Evolutionary conservation across 2,888 invertebrate genomes (phyloP).

Genomic region (Dasysyrphus albostriatus): DNA sequence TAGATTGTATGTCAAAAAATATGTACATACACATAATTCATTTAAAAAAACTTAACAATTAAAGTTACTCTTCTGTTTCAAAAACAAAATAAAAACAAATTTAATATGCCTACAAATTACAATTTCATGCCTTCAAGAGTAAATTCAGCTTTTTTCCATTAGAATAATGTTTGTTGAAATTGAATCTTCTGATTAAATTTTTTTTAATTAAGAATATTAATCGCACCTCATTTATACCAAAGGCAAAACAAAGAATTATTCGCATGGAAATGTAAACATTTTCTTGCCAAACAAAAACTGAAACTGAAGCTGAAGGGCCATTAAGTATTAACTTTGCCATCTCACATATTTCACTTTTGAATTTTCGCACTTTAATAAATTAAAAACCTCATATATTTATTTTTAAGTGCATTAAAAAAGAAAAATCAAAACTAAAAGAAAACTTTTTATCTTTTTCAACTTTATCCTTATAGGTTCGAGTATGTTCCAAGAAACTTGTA

Average conservation of each 20-base stretch:
- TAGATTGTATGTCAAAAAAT: too few species aligned
- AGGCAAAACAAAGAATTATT: background rate
- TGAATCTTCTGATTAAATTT: background rate
- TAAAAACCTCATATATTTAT: constrained; percentile 25
- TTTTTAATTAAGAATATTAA: constrained; percentile 24
- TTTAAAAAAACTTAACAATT: too few species aligned
- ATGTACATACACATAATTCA: too few species aligned
- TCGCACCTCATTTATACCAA: constrained; percentile 12
- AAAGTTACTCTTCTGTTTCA: too few species aligned
- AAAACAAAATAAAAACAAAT: too few species aligned
- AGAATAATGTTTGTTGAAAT: background rate
- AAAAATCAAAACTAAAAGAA: constrained; percentile 1
- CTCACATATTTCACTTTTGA: background rate
- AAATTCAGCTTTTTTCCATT: too few species aligned
- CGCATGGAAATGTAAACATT: constrained; percentile 13
- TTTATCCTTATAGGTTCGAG: background rate
- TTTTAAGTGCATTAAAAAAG: constrained; percentile 17
- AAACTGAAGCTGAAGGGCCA: constrained; percentile 22
- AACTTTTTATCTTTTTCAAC: constrained; percentile 6
- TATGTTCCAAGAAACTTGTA: background rate
- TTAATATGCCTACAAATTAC: too few species aligned
- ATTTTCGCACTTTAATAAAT: constrained; percentile 34
- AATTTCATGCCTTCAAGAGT: too few species aligned
- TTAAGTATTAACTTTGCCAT: constrained; percentile 31
- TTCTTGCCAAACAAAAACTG: background rate